A percentile compares a stretch with the other conserved stretches of the same genome.
phyloP scores from a whole-genome alignment of 2,113 vertebrate species.

The Pteronura brasiliensis region DNA sequence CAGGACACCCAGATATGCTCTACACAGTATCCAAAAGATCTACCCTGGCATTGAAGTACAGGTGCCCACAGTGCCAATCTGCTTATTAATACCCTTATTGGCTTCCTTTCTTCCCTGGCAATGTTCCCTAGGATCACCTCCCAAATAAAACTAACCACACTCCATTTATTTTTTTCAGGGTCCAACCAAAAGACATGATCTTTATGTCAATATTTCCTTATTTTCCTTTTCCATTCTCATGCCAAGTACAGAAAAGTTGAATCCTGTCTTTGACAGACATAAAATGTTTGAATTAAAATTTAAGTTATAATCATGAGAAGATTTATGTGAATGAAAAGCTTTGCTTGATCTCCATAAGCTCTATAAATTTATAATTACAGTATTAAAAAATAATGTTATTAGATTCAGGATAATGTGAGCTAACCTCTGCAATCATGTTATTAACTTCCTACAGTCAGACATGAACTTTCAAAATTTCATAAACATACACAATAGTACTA shows the following conservation, averaged over 20 bases:
- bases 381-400: background rate
- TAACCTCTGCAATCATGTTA: background rate
- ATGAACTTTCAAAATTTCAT: background rate
- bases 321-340: background rate
- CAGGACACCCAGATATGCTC: background rate
- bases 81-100: background rate
- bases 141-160: background rate
- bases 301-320: background rate
- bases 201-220: background rate
- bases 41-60: background rate
- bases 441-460: background rate
- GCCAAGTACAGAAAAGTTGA: background rate
- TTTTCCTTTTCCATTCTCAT: background rate
- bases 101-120: background rate
- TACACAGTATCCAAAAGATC: background rate
- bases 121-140: background rate
- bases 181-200: background rate
- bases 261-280: background rate
- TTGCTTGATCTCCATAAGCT: background rate
- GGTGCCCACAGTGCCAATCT: background rate
- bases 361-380: background rate
- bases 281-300: background rate
- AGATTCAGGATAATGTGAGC: background rate
- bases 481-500: background rate
- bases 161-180: background rate